Base-by-base conservation (phyloP, 2,888 invertebrate species). In the Coelopa pilipes region DNA sequence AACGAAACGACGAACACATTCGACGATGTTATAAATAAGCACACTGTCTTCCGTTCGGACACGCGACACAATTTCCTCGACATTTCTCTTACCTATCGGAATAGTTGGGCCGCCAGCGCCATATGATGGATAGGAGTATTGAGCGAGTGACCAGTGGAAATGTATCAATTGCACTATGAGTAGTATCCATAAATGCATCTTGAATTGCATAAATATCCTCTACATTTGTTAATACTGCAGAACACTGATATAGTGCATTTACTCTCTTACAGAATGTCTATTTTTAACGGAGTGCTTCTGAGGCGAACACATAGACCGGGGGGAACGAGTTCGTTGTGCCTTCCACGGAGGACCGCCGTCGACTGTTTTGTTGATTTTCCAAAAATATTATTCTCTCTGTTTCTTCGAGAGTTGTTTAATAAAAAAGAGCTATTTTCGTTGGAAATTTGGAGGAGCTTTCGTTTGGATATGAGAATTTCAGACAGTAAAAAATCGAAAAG, bases 21-120 rank as follows among this genome's bases (percentile, higher is more conserved):
- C 34, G 15, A 7, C 2, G 24, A 24, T 10, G 34, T 15, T 57
- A 15, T 45, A 62, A 12, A 45, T n/a, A 45, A 15, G 34, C 15
- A 53, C 13, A 53, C 53, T 59, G 71, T 72, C 17, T 34, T 53
- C n/a, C 47, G 59, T 24, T 21, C n/a, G 57, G 15, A 66, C 78
- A 71, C 66, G 74, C 78, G 75, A 74, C 78, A 77, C 65, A 75
- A 50, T 59, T 24, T 19, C 62, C 5, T 15, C 34, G 34, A 34
- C 34, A 34, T 34, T 34, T 34, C 34, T 34, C 82, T 79, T 76
- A 82, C 82, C 82, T 63, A 82, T 82, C 63, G 82, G 78, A 63
- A 83, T 80, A 74, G 69, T 79, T 66, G 12, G 80, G 53, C 70
- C 53, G 1, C 46, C 63, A 13, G 59, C 17, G 5, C 45, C 59